Conservation (phyloP, 2,113 vertebrate genomes). For the Coptodon bakossiorum region DNA sequence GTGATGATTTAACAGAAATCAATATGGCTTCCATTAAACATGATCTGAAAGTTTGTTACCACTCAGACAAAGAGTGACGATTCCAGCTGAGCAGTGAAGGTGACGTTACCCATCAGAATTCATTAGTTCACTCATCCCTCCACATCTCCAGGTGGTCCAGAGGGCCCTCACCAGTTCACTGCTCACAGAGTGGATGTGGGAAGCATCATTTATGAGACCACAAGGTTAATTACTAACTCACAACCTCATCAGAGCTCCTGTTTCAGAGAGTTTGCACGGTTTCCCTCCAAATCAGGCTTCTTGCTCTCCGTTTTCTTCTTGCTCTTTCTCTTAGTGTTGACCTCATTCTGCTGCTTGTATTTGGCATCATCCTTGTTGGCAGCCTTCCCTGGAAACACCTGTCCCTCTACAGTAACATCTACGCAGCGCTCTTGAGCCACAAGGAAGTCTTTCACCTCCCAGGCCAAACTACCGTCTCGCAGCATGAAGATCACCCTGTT, state of each 20-base stretch:
- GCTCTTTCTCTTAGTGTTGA: slow-evolving; percentile 71
- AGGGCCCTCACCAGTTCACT: neutral
- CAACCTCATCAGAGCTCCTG: slow-evolving; percentile 78
- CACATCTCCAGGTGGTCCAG: neutral
- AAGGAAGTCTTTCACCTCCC: slow-evolving; percentile 97
- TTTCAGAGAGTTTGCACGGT: slow-evolving; percentile 65
- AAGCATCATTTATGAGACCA: neutral
- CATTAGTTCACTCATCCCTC: neutral
- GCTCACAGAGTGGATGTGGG: neutral
- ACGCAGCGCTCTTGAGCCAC: slow-evolving; percentile 84
- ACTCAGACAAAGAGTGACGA: neutral
- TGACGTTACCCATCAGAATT: neutral
- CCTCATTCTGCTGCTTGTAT: slow-evolving; percentile 70
- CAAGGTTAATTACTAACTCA: neutral
- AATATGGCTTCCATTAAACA: neutral
- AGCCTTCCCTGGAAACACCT: slow-evolving; percentile 90
- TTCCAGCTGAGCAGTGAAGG: neutral
- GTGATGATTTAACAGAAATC: neutral
- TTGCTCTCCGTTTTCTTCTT: slow-evolving; percentile 69
- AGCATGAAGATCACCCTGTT: slow-evolving; percentile 98
- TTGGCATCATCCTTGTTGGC: slow-evolving; percentile 48
- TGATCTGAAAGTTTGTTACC: neutral
- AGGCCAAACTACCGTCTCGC: slow-evolving; percentile 87
- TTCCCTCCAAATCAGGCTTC: slow-evolving; percentile 60
- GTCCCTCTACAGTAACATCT: slow-evolving; percentile 94